Conservation (phyloP, 2,113 vertebrate genomes). For the Eira barbara region DNA sequence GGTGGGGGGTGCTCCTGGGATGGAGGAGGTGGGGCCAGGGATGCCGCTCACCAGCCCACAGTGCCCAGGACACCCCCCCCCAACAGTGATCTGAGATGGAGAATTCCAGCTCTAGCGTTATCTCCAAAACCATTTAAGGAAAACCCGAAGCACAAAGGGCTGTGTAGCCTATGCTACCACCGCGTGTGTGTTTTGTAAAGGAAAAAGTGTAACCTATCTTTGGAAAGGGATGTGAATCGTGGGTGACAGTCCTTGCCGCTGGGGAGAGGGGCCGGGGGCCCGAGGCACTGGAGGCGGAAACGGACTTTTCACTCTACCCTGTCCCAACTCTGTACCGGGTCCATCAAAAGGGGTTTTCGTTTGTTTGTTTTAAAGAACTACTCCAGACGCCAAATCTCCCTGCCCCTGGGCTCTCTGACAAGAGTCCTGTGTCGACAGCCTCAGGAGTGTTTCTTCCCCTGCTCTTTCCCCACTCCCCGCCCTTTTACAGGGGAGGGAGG, state of each 20-base stretch:
- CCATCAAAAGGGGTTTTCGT: neutral
- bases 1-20: neutral
- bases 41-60: neutral
- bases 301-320: neutral
- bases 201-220: neutral
- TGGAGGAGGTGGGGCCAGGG: neutral
- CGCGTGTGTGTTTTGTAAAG: neutral
- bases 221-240: neutral
- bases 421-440: neutral
- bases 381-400: neutral
- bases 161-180: accelerated
- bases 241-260: neutral
- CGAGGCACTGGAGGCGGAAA: neutral
- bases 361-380: neutral
- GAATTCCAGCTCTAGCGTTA: neutral
- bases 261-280: neutral
- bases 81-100: neutral
- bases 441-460: neutral
- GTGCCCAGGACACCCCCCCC: neutral
- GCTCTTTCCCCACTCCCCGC: neutral
- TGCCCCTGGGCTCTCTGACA: neutral
- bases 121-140: neutral
- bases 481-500: neutral
- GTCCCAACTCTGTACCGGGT: neutral
- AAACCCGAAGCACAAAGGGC: neutral